Base-by-base conservation (phyloP, 2,797 vertebrate genomes). In the Perodicticus potto region DNA sequence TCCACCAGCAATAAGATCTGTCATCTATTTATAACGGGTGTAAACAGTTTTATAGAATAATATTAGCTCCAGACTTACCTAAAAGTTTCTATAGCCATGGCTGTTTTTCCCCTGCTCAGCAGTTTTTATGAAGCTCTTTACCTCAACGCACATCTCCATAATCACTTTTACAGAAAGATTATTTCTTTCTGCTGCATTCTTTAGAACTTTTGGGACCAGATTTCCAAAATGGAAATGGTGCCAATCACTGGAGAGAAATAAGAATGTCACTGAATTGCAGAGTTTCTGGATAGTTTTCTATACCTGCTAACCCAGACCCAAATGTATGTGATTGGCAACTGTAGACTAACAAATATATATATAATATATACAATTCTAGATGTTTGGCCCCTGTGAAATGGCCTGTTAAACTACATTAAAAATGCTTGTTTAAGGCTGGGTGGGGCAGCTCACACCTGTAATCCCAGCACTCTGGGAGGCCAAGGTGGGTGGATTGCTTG, bases 1-100 rank as follows among this genome's bases (percentile, higher is more conserved):
- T 96, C 87, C 97, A 92, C 81, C 94, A 98, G 98, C 98, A 98
- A 97, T 98, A 98, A 98, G 97, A 97, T 95, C 89, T 94, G 94
- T 96, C 87, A 94, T 97, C 45, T 86, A 37, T 91, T 93, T 84
- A 43, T 96, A 91, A 92, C 2, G 73, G 88, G 72, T 78, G 87
- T 94, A 94, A 97, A 98, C 20, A 97, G 72, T 97, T 98, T 98
- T 98, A 67, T 98, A 97, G 97, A 98, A 96, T 57, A 96, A 93
- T n/a, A 61, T 97, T 97, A 97, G 96, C 91, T 80, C 96, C 97
- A 97, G 65, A 97, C 91, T 97, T 94, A 95, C 23, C 85, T 1
- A 17, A 81, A 97, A 12, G 85, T 98, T 96, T 98, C 83, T 95
- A 61, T 97, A 97, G 97, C 97, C 76, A 25, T 96, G 97, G 91